Base-by-base conservation (phyloP, 2,888 invertebrate species). In the Tridacna gigas region DNA sequence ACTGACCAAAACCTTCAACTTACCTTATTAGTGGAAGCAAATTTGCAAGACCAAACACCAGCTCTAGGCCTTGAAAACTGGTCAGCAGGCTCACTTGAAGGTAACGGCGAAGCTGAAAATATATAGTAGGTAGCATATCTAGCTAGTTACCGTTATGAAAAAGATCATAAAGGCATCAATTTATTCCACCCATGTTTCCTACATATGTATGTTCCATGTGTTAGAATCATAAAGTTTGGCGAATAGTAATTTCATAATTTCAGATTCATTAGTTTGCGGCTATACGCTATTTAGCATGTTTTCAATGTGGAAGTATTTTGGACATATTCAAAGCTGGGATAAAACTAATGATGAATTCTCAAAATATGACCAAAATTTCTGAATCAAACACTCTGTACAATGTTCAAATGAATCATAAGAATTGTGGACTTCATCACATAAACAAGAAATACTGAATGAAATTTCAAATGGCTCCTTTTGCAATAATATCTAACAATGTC, bases 61-160 rank as follows among this genome's bases (percentile, higher is more conserved):
- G 78, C 71, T 61, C 26, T 60, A 25, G 78, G 78, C 26, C 78
- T 69, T 13, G 78, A 69, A 48, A 37, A 78, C 45, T 77, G 77
- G 51, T 77, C 67, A 56, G 51, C 26, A 37, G 77, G 25, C 61
- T 61, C 18, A 61, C 25, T 45, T 71, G 71, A 71, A 61, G 61
- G 61, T 15, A 61, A 61, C 61, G 25, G n/a, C 7, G 61, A 61
- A 61, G 61, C 61, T 61, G 61, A 61, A 61, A 61, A 22, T 12
- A 61, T 61, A 61, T 61, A 22, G 61, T 25, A 61, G 61, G 61
- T 22, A 61, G 61, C 61, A 61, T 60, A 60, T 60, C 60, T 60
- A 22, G 60, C 60, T 11, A 60, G 18, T 60, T 60, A 60, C 60
- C 60, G 22, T 60, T 11, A 60, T 22, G 22, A 60, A 5, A 60